phyloP scores from a whole-genome alignment of 1,140 invertebrate genomes.

The Bathynomus jamesi region DNA sequence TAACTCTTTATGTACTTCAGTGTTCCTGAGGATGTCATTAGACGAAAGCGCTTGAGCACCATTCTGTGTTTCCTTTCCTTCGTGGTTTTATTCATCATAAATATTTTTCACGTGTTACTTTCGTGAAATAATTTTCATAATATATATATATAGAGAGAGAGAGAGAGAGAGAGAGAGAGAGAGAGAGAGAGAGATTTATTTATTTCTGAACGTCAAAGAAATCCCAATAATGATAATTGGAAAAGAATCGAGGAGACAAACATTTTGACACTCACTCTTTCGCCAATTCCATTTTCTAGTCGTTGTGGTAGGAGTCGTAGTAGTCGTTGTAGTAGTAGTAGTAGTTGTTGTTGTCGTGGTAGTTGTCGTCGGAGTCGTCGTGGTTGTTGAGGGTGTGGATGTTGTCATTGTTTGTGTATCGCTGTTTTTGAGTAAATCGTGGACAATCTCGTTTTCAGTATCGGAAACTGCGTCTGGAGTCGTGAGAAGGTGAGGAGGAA shows the following conservation, averaged over 20 bases:
- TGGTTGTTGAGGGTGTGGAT: not conserved
- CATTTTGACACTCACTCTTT: not conserved
- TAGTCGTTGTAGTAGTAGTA: slow-evolving; percentile 9
- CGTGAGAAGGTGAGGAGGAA: not conserved
- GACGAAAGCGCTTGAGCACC: too few species aligned
- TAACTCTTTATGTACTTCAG: too few species aligned
- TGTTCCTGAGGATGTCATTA: too few species aligned
- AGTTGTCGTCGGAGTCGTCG: slow-evolving; percentile 7
- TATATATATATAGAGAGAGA: slow-evolving; percentile 12
- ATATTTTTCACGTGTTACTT: slow-evolving; percentile 5
- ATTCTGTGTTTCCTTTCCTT: too few species aligned
- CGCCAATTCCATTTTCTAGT: slow-evolving; percentile 11
- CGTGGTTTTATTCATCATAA: too few species aligned
- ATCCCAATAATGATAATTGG: too few species aligned
- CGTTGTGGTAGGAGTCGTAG: slow-evolving; percentile 4
- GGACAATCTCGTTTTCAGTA: not conserved
- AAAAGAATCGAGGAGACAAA: too few species aligned
- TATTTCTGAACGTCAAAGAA: not conserved
- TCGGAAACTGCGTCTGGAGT: not conserved
- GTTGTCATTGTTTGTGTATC: not conserved
- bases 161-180: too few species aligned
- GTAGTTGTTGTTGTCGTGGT: slow-evolving; percentile 6
- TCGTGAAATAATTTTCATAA: not conserved
- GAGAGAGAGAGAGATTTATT: too few species aligned
- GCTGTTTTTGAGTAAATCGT: not conserved